Base-by-base conservation (phyloP, 2,113 vertebrate genomes). In the human region DNA sequence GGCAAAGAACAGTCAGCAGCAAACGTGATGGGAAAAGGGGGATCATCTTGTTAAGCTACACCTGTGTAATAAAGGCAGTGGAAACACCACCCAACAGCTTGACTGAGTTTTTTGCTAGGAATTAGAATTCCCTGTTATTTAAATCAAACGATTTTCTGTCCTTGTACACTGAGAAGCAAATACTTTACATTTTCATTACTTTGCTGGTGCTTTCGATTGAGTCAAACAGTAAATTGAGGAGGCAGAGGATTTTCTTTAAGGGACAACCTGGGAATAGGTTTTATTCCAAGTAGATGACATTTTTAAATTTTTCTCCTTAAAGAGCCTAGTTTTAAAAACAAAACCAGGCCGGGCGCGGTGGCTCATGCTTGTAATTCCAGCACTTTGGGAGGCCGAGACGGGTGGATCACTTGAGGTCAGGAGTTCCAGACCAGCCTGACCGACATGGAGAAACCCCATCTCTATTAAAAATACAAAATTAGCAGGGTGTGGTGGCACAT, bases 101-200 rank as follows among this genome's bases (percentile, higher is more conserved):
- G 6, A 32, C 14, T 32, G 75, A 25, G 5, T 81, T 85, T 85
- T 76, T 18, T 45, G 5, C 6, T 59, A 35, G n/a, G 45, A 97
- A 79, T 87, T 93, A 84, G 82, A 59, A 81, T 68, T 79, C 40
- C 18, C 59, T 64, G 59, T 66, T 70, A 64, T 38, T 64, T 45
- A 90, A 89, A 18, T 76, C 75, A 70, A 95, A 93, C 30, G 73
- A 35, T 83, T 55, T 87, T 95, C 64, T 68, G 43, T 75, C 48
- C 27, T 48, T 40, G 30, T 52, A 35, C 27, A 23, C 4, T 14
- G 25, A 16, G 16, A 32, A 43, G 43, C 10, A 73, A 89, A 79
- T 45, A 14, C 5, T 6, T 52, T 48, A 10, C 10, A 57, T 87
- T 70, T 87, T 35, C 23, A 13, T 32, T 50, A 27, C 30, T 89